Percentiles rank a stretch among this genome's conserved stretches.
These are phyloP conservation scores for Cinara cedri DNA, from an alignment of 2,888 invertebrate species.

Conservation along the genomic window DNA sequence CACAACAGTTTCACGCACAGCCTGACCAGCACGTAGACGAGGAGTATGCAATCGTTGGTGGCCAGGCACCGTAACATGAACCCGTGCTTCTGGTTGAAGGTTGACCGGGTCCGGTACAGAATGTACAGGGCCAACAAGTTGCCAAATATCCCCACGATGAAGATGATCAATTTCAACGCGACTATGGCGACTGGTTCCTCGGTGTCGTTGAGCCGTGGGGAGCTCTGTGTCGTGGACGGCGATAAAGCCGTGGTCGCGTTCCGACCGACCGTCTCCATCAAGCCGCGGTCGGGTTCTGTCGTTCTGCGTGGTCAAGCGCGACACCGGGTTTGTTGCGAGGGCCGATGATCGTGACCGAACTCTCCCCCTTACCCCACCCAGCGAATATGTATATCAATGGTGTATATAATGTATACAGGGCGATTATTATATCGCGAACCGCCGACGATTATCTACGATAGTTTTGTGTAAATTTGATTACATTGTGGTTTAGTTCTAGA, in stretches of 20 bases:
- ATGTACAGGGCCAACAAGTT: constrained; percentile 79
- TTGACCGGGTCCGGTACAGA: constrained; percentile 71
- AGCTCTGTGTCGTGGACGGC: neutral
- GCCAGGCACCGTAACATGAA: constrained; percentile 79
- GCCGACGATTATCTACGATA: too few species aligned
- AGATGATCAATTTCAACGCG: too few species aligned
- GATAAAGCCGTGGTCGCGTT: constrained; percentile 64
- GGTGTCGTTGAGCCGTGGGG: too few species aligned
- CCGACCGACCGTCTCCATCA: constrained; percentile 61
- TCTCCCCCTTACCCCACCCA: too few species aligned
- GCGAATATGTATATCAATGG: too few species aligned
- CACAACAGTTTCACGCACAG: constrained; percentile 68
- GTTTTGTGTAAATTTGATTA: too few species aligned
- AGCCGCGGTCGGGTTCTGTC: constrained; percentile 12
- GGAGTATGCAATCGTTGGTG: constrained; percentile 79
- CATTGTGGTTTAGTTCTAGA: too few species aligned
- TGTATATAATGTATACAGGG: too few species aligned
- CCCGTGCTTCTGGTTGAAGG: constrained; percentile 81
- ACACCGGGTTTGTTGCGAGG: too few species aligned
- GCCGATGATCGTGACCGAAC: too few species aligned
- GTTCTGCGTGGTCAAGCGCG: neutral
- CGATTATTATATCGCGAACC: too few species aligned
- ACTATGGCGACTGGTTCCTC: neutral
- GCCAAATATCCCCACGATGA: constrained; percentile 70
- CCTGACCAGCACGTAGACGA: constrained; percentile 77